Base-by-base conservation (phyloP, 2,113 vertebrate genomes). In the Aspidoscelis tigris region DNA sequence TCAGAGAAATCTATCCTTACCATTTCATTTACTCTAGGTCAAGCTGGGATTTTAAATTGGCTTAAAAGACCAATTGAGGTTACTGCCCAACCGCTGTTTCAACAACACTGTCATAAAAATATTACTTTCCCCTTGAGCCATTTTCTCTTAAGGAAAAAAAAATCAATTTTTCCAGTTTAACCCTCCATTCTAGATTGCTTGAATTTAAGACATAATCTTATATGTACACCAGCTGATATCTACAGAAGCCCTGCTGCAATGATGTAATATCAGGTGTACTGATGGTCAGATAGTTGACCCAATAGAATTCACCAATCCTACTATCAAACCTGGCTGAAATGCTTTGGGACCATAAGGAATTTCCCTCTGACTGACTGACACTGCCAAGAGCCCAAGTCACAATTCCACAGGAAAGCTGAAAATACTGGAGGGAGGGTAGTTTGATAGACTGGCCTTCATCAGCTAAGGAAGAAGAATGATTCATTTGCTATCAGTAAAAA, bases 1-100 rank as follows among this genome's bases (percentile, higher is more conserved):
- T 69, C 65, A 58, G 47, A 83, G 81, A 65, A 18, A 76, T 75
- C 77, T 50, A 21, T 83, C 26, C 47, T 88, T 78, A 73, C 89
- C 84, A 80, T 14, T 82, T 12, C 26, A 68, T 14, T 83, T 69
- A 26, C 44, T 47, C 9, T 10, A 24, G 58, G 3, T 50, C 55
- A 84, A 78, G 5, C 4, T 18, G 69, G 16, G 65, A 41, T 78
- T 84, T 73, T 64, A 84, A 72, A 71, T 65, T 73, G 76, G 18
- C 76, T 72, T 84, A 50, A 65, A 73, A 78, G 26, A 47, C 10
- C 66, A 47, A 33, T 44, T 44, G 53, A 71, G 64, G 18, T 33
- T 64, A 61, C 75, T 71, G 43, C 10, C 68, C 64, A 72, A 61
- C 55, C 78, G 24, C 43, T 74, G 22, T 76, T 55, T 84, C 66